A percentile compares a stretch with the other conserved stretches of the same genome.
These are phyloP conservation scores for Melikaiella ostensackeni DNA, from an alignment of 2,888 invertebrate species.

Conservation along the genomic window DNA sequence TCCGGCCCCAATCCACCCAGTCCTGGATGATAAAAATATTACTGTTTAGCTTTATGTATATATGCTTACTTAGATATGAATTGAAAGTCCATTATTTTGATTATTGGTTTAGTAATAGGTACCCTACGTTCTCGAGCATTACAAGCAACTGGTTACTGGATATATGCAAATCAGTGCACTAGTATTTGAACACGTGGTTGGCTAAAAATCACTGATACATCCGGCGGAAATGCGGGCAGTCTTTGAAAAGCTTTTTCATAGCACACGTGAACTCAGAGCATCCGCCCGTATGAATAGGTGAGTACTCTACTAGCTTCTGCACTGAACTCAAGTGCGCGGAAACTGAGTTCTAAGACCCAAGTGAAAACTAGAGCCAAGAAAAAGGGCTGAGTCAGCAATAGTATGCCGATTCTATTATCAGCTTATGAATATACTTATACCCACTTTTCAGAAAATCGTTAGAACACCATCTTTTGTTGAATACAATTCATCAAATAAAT, in stretches of 20 bases:
- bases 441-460: not conserved
- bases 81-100: no score
- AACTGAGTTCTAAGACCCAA: not conserved
- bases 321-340: conserved; percentile 1
- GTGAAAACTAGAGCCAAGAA: not conserved
- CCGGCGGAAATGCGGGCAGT: conserved; percentile 72
- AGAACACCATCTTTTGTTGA: no score
- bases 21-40: conserved; percentile 62
- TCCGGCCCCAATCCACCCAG: conserved; percentile 77
- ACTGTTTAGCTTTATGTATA: not conserved
- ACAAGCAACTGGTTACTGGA: not conserved
- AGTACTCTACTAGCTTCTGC: not conserved
- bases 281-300: conserved; percentile 52
- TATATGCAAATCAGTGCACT: not conserved
- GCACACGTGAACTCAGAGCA: conserved; percentile 36
- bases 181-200: conserved; percentile 42
- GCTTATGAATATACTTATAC: no score
- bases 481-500: no score
- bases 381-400: not conserved
- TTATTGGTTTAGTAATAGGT: no score
- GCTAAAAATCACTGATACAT: conserved; percentile 51
- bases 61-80: not conserved
- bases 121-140: not conserved
- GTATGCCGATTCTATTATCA: not conserved
- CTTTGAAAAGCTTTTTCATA: conserved; percentile 47